phyloP scores from a whole-genome alignment of 2,888 invertebrate species.

The Agrilus mali region DNA sequence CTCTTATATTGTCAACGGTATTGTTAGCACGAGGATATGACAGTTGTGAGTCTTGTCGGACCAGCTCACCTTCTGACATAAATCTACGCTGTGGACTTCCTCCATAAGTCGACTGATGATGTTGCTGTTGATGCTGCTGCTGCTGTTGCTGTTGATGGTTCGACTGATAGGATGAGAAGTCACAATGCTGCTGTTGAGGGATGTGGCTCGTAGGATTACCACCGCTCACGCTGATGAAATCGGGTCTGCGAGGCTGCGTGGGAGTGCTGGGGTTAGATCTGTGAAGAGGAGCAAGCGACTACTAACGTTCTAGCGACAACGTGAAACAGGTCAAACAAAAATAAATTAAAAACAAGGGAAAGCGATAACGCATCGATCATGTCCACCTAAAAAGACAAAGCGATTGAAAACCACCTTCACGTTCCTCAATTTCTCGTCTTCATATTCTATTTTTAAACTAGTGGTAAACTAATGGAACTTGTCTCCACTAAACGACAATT shows the following conservation, averaged over 20 bases:
- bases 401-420: neutral
- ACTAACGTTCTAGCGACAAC: conserved; percentile 20
- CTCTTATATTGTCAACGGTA: conserved; percentile 76
- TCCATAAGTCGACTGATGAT: conserved; percentile 18
- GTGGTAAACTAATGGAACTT: no score
- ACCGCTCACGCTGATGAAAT: conserved; percentile 63
- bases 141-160: conserved; percentile 17
- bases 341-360: neutral
- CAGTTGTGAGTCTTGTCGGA: conserved; percentile 47
- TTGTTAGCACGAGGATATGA: conserved; percentile 57
- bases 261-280: conserved; percentile 90
- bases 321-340: neutral
- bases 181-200: conserved; percentile 25
- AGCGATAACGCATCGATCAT: conserved; percentile 22
- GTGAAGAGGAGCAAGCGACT: conserved; percentile 31
- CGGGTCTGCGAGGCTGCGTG: conserved; percentile 77
- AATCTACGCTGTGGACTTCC: conserved; percentile 36
- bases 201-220: conserved; percentile 14
- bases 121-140: no score
- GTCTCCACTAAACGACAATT: no score
- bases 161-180: conserved; percentile 25
- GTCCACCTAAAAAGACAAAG: conserved; percentile 27
- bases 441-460: no score
- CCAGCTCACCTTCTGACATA: conserved; percentile 71
- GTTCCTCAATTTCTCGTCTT: no score